Conservation (phyloP, 1,140 invertebrate genomes). For the Pantala flavescens region DNA sequence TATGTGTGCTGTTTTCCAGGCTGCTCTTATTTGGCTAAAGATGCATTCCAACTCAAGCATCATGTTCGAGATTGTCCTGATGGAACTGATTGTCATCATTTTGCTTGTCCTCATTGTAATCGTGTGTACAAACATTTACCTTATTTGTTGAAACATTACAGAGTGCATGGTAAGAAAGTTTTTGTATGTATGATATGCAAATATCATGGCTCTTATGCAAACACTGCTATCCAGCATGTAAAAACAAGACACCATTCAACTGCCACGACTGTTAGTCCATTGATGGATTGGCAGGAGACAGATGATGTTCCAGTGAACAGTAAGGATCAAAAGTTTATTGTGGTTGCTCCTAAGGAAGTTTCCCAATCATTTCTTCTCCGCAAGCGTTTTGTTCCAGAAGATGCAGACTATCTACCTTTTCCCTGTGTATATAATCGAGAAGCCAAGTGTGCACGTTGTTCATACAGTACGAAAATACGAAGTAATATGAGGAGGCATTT, state of each 20-base stretch:
- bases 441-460: constrained; percentile 52
- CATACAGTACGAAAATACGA: constrained; percentile 60
- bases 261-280: background rate
- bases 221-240: background rate
- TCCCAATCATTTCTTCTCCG: background rate
- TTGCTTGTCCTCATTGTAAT: background rate
- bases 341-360: background rate
- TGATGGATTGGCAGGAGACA: background rate
- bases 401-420: constrained; percentile 50
- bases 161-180: background rate
- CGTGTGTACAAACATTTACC: background rate
- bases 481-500: constrained; percentile 63
- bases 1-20: background rate
- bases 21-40: background rate
- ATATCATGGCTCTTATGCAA: background rate
- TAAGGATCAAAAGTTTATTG: background rate
- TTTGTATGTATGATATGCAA: background rate
- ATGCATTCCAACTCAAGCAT: background rate
- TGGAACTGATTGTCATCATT: background rate
- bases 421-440: constrained; percentile 51
- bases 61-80: background rate
- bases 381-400: constrained; percentile 40
- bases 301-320: background rate
- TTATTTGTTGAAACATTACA: background rate
- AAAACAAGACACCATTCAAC: background rate